A percentile compares a stretch with the other conserved stretches of the same genome.
Evolutionary conservation across 1,140 invertebrate genomes (phyloP).

Genomic region (Hypsibius dujardini): DNA sequence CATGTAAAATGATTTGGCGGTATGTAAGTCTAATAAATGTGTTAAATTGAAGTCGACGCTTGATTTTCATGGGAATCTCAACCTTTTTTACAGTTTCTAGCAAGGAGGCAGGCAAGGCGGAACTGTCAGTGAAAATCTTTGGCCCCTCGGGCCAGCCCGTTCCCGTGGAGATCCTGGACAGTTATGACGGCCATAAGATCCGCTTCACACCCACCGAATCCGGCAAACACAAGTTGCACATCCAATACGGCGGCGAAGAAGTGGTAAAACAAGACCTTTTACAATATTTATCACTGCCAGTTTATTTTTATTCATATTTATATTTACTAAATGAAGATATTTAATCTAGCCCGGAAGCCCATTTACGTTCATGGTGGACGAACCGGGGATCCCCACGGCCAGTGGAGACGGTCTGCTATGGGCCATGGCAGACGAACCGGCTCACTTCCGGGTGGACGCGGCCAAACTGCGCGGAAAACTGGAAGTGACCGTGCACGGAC

Average conservation of each 20-base stretch:
- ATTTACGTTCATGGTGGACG: conserved; percentile 43
- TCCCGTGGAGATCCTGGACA: conserved; percentile 56
- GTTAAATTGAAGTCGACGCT: too few species aligned
- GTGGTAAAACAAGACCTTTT: conserved; percentile 24
- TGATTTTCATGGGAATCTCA: too few species aligned
- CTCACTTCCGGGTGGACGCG: conserved; percentile 33
- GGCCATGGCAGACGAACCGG: conserved; percentile 29
- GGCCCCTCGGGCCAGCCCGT: conserved; percentile 70
- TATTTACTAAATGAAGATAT: too few species aligned
- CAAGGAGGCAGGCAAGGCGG: conserved; percentile 66
- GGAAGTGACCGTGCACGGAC: conserved; percentile 41
- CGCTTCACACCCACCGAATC: conserved; percentile 68
- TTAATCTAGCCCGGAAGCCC: conserved; percentile 33
- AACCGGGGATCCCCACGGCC: conserved; percentile 42
- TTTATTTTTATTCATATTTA: too few species aligned
- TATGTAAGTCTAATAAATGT: too few species aligned
- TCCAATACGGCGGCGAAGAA: conserved; percentile 62
- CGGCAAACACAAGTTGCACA: conserved; percentile 69
- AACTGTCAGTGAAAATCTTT: conserved; percentile 67
- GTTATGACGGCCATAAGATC: conserved; percentile 47
- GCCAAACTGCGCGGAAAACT: conserved; percentile 41
- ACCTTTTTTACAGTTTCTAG: conserved; percentile 49
- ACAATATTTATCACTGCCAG: too few species aligned
- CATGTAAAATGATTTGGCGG: too few species aligned
- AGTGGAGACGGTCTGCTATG: conserved; percentile 39